Base-by-base conservation (phyloP, 2,888 invertebrate species). In the Chaitophorus viminalis region DNA sequence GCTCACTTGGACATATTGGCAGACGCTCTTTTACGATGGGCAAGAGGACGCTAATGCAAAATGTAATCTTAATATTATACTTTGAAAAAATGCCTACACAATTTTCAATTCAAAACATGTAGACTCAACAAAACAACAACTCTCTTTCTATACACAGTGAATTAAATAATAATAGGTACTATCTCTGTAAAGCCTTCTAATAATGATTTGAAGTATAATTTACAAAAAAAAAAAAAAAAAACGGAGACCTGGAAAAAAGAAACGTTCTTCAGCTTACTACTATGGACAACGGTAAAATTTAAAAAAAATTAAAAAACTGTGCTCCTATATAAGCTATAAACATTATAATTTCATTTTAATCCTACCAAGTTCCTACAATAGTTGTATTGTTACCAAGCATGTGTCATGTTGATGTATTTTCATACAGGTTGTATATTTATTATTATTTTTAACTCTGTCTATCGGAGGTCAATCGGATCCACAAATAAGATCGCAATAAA, bases 1-100 rank as follows among this genome's bases (percentile, higher is more conserved):
- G 97, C 97, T 91, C 98, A 98, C 92, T 93, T 98, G 93, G 97
- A 98, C 93, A 97, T 98, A 90, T 93, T 98, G 92, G 98, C 98
- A 90, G 98, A 98, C 93, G 98, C 97, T 91, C 94, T 98, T 91
- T 93, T 98, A 90, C 95, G 97, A 92, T 98, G 97, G 97, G 97
- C 97, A 92, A 94, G 97, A 92, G 97, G 97, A 91, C 97, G 97
- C 93, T 97, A 96, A 93, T 89, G 54, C 46, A 84, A 84, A 89
- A 88, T 65, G 74, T 87, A 87, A 87, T 72, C 77, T 82, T 85
- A 29, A 39, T 76, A 33, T 75, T 68, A 46, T 65, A 68, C 46
- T 77, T 77, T 52, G 33, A 68, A 68, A 77, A 84, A 46, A 76
- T 25, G 46, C 17, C 36, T 21, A 60, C 31, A 65, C 65, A 18